Evolutionary conservation across 2,113 vertebrate species (phyloP).

Genomic region (Tursiops truncatus): DNA sequence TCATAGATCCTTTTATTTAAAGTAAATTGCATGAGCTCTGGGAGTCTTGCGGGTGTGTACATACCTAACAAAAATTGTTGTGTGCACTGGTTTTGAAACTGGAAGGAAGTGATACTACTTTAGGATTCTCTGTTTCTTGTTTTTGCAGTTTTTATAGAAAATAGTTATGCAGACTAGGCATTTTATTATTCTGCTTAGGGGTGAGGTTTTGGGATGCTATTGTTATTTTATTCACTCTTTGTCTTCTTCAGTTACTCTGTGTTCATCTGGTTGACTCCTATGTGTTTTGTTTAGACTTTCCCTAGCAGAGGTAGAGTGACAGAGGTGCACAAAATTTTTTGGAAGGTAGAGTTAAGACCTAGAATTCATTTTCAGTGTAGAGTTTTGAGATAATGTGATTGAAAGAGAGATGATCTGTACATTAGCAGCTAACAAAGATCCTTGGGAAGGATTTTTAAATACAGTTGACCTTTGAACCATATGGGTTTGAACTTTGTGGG

Average conservation of each 20-base stretch:
- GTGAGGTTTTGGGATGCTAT: background rate
- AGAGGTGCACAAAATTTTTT: background rate
- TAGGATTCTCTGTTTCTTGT: conserved; percentile 4
- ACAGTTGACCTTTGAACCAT: background rate
- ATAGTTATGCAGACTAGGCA: background rate
- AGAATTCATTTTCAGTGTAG: conserved; percentile 15
- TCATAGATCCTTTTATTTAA: background rate
- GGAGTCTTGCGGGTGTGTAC: background rate
- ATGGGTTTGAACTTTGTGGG: background rate
- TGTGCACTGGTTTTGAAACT: conserved; percentile 42
- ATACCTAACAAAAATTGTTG: conserved; percentile 39
- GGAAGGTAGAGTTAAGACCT: background rate
- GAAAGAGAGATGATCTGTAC: background rate
- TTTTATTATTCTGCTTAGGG: background rate
- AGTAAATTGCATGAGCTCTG: background rate
- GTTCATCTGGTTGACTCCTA: background rate
- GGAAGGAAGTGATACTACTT: background rate
- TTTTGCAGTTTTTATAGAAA: background rate
- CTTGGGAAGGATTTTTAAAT: conserved; percentile 40
- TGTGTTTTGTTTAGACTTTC: background rate
- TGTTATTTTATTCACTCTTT: background rate
- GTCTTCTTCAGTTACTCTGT: background rate
- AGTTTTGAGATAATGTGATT: conserved; percentile 2
- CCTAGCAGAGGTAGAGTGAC: background rate
- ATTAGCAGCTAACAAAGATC: background rate